Evolutionary conservation across 1,140 invertebrate genomes (phyloP).

Genomic region (Ericerus pela): DNA sequence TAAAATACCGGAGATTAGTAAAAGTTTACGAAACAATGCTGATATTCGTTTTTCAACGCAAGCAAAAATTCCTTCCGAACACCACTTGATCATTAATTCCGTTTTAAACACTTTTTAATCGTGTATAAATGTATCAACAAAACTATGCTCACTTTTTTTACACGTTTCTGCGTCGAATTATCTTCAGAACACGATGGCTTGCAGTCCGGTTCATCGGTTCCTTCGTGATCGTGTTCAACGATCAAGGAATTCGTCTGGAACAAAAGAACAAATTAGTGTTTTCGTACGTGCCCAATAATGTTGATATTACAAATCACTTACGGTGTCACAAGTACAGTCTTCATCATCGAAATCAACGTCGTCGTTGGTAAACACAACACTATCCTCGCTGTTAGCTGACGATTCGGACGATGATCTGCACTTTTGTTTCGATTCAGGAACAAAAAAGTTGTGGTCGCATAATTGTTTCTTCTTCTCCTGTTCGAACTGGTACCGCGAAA

Average conservation of each 20-base stretch:
- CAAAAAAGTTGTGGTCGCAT: background rate
- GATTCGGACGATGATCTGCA: slow-evolving; percentile 26
- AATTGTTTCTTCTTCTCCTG: background rate
- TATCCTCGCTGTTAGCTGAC: slow-evolving; percentile 33
- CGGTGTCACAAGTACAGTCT: background rate
- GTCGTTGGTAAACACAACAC: slow-evolving; percentile 31
- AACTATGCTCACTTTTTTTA: no score
- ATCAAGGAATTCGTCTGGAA: background rate
- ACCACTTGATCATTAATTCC: no score
- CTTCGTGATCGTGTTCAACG: background rate
- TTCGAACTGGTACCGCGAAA: background rate
- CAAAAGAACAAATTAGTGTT: background rate
- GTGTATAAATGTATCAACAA: no score
- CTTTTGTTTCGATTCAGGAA: background rate
- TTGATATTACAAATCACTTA: background rate
- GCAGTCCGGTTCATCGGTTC: background rate
- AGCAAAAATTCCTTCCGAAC: no score
- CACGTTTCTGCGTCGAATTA: background rate
- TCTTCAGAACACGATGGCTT: background rate
- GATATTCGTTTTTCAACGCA: no score
- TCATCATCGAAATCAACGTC: slow-evolving; percentile 20
- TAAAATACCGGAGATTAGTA: no score
- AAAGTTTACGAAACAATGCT: no score
- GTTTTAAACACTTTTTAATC: no score
- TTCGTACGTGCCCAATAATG: background rate